phyloP scores from a whole-genome alignment of 2,888 invertebrate genomes.

The Andrena bicolor region DNA sequence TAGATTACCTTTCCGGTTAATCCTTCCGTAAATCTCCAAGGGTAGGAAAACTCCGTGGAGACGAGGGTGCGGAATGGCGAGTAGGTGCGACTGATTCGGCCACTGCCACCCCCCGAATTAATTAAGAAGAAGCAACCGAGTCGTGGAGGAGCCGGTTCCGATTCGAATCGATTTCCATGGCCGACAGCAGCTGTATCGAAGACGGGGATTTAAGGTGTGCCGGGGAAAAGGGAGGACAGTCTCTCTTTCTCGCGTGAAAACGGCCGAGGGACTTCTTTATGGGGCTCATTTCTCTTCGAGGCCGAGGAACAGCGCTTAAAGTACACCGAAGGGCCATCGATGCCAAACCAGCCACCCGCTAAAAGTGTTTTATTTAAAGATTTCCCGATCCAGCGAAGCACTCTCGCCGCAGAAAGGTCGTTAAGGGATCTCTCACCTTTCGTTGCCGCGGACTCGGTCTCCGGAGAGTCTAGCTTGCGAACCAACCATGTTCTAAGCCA shows the following conservation, averaged over 20 bases:
- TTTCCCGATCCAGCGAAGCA: constrained; percentile 49
- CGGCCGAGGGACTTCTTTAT: constrained; percentile 50
- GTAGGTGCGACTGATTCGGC: constrained; percentile 46
- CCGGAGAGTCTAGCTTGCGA: constrained; percentile 36
- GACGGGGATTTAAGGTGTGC: constrained; percentile 50
- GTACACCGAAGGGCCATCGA: constrained; percentile 65
- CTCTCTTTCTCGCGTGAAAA: constrained; percentile 14
- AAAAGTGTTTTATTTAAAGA: constrained; percentile 69
- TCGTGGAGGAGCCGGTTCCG: constrained; percentile 5
- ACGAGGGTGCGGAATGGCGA: constrained; percentile 27
- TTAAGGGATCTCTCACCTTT: constrained; percentile 63
- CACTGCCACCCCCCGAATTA: constrained; percentile 45
- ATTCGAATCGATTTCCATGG: constrained; percentile 38
- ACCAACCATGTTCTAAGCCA: constrained; percentile 27
- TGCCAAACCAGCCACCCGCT: constrained; percentile 54
- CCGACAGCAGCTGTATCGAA: constrained; percentile 24
- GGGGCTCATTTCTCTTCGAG: constrained; percentile 59
- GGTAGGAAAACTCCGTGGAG: constrained; percentile 21
- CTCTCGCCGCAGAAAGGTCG: constrained; percentile 59
- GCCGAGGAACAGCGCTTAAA: constrained; percentile 55
- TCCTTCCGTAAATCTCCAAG: constrained; percentile 43
- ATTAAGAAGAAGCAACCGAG: constrained; percentile 55
- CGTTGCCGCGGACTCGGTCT: constrained; percentile 28
- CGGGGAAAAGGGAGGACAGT: neutral
- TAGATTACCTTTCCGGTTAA: constrained; percentile 50